Evolutionary conservation across 2,113 vertebrate genomes (phyloP), one percentile per base, ranked within the genome.

Genomic region (Catharus bicknelli): DNA sequence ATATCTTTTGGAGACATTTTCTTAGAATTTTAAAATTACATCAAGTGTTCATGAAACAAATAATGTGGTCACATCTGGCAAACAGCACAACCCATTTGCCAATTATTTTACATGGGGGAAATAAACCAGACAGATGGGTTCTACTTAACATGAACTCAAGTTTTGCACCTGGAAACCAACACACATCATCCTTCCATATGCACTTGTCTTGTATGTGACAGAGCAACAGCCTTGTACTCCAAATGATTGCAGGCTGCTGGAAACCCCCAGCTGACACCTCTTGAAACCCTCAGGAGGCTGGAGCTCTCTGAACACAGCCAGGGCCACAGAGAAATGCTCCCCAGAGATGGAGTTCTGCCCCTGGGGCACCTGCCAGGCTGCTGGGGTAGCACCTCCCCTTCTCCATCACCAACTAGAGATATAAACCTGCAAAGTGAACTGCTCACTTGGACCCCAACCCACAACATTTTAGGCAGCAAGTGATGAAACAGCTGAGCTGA

Each of bases 1-100:
- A 68, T 92, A 58, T 42, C 40, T 79, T 90, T 66, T 38, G 63
- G 66, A 96, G 42, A 61, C 58, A 38, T 89, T 89, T 90, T 93
- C 78, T 79, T 87, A 89, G 66, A 90, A 90, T 70, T 78, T 72
- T 68, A 85, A 94, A 90, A 92, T 54, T 76, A 47, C 62, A 90
- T 79, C 32, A 75, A 86, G 58, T 64, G 43, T 62, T 84, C 32
- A 1, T 85, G 85, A 72, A 86, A 84, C 70, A 87, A 82, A 79
- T 11, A 51, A 81, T 3, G 8, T 34, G 42, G 32, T 66, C 86
- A 17, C 2, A 2, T 43, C 68, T 47, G 19, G 75, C 47, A 86
- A 47, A 83, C 4, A 23, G 75, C 34, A 83, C 18, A 88, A 66
- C 21, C n/a, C 18, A 54, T 76, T 38, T 76, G 16, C 75, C 42